Evolutionary conservation across 1,140 invertebrate genomes (phyloP).

Genomic region (Rhynchophorus ferrugineus): DNA sequence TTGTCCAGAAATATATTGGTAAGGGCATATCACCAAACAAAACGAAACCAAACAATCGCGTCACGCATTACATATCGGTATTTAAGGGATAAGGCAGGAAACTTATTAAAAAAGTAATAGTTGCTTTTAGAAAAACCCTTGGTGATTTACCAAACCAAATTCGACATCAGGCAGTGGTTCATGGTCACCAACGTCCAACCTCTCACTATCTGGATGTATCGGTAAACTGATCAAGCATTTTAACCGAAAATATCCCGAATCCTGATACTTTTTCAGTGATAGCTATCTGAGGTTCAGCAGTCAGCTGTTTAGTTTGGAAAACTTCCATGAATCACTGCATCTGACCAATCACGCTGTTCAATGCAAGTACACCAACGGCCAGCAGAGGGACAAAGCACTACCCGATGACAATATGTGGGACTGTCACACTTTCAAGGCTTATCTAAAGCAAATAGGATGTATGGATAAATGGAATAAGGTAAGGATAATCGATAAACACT

Average conservation of each 20-base stretch:
- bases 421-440: slow-evolving; percentile 67
- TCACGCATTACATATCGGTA: no score
- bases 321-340: slow-evolving; percentile 89
- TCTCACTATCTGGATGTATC: slow-evolving; percentile 88
- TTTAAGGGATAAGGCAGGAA: slow-evolving; percentile 5
- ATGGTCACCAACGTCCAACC: slow-evolving; percentile 84
- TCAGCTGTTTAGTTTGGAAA: slow-evolving; percentile 79
- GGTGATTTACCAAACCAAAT: slow-evolving; percentile 85
- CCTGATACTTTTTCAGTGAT: slow-evolving; percentile 61
- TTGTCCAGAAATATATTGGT: slow-evolving; percentile 95
- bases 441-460: slow-evolving; percentile 64
- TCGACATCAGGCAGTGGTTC: slow-evolving; percentile 92
- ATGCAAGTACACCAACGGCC: slow-evolving; percentile 78
- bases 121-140: slow-evolving; percentile 66
- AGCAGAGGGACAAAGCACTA: slow-evolving; percentile 62
- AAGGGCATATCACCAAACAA: slow-evolving; percentile 18
- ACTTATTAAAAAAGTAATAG: slow-evolving; percentile 18
- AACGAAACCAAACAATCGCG: no score
- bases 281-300: slow-evolving; percentile 90
- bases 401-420: slow-evolving; percentile 86
- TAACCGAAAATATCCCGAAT: no score
- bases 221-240: no score
- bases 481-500: slow-evolving; percentile 59
- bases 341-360: slow-evolving; percentile 91
- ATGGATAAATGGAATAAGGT: slow-evolving; percentile 67